Evolutionary conservation across 2,888 invertebrate species (phyloP).

Genomic region (Tholera decimalis): DNA sequence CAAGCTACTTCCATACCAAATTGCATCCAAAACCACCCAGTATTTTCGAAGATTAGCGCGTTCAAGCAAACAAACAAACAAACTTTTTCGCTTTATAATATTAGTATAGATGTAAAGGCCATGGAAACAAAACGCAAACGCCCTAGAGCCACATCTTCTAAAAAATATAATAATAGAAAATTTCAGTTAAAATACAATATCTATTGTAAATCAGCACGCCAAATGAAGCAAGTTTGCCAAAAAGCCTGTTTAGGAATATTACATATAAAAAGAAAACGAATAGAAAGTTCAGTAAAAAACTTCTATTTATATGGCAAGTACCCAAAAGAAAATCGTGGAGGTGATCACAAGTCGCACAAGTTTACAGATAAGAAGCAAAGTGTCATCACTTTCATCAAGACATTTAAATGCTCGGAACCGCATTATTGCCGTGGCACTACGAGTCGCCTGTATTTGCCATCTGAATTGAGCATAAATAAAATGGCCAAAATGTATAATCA

Average conservation of each 20-base stretch:
- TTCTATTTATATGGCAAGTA: conserved; percentile 6
- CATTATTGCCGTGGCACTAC: conserved; percentile 14
- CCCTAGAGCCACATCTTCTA: too few species aligned
- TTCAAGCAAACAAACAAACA: too few species aligned
- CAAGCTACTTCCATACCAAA: too few species aligned
- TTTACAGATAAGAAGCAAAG: conserved; percentile 7
- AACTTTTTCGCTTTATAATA: too few species aligned
- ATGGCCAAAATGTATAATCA: conserved; percentile 9
- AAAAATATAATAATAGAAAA: too few species aligned
- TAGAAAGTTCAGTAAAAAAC: conserved; percentile 9
- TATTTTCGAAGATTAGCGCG: too few species aligned
- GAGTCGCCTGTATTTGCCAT: conserved; percentile 5
- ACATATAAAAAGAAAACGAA: conserved; percentile 5
- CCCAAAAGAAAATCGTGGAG: conserved; percentile 3
- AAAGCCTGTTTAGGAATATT: conserved; percentile 10
- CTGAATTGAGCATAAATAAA: conserved; percentile 14
- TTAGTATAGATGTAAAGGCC: too few species aligned
- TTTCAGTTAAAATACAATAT: neutral
- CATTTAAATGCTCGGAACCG: conserved; percentile 9
- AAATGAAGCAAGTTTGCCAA: conserved; percentile 1
- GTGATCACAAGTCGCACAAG: conserved; percentile 8
- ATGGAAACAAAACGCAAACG: too few species aligned
- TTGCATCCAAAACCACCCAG: too few species aligned
- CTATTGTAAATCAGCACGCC: conserved; percentile 4
- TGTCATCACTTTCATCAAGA: neutral